A percentile compares a stretch with the other conserved stretches of the same genome.
Evolutionary conservation across 1,140 invertebrate species (phyloP).

Genomic region (Agrilus planipennis): DNA sequence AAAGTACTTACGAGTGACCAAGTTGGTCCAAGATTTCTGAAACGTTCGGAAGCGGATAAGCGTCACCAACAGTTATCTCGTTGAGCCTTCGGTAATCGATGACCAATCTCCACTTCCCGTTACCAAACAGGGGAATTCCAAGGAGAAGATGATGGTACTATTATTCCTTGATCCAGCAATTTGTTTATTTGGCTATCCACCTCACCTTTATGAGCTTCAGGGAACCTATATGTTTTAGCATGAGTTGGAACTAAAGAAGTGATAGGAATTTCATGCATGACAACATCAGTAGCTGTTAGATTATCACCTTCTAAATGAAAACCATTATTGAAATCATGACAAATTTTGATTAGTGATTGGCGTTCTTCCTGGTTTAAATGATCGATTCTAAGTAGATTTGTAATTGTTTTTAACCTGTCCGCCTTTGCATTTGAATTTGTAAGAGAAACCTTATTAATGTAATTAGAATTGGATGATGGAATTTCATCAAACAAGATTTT

Average conservation of each 20-base stretch:
- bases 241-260: conserved; percentile 9
- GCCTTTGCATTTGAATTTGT: too few relatives aligned
- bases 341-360: conserved; percentile 12
- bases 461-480: too few relatives aligned
- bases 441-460: too few relatives aligned
- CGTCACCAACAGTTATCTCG: conserved; percentile 20
- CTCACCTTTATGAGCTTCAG: conserved; percentile 17
- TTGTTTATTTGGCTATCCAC: conserved; percentile 17
- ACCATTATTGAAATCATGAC: conserved; percentile 14
- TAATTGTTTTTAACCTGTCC: too few relatives aligned
- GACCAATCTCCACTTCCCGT: conserved; percentile 23
- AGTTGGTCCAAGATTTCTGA: conserved; percentile 34
- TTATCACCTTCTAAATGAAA: conserved; percentile 13
- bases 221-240: conserved; percentile 18
- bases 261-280: conserved; percentile 11
- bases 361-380: conserved; percentile 19
- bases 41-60: conserved; percentile 40
- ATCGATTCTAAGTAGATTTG: too few relatives aligned
- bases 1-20: too few relatives aligned
- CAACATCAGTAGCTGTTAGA: conserved; percentile 14
- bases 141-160: conserved; percentile 19
- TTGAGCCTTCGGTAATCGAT: conserved; percentile 28
- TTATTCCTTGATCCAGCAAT: conserved; percentile 19
- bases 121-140: conserved; percentile 23
- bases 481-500: too few relatives aligned